A percentile compares a stretch with the other conserved stretches of the same genome.
phyloP scores from a whole-genome alignment of 2,113 vertebrate species.

The Crotalus viridis region DNA sequence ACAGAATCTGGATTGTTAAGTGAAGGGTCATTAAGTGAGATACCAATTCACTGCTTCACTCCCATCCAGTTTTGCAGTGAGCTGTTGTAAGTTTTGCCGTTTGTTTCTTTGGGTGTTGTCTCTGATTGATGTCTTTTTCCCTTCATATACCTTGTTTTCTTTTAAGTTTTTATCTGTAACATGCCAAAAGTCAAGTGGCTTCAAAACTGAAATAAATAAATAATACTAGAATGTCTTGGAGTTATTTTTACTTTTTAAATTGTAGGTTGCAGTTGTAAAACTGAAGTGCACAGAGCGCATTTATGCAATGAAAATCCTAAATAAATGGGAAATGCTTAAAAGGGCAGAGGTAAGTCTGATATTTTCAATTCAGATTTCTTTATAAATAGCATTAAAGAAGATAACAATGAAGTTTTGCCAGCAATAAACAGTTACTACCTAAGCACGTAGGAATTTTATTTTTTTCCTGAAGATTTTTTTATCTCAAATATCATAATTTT shows the following conservation, averaged over 20 bases:
- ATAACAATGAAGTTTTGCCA: slow-evolving; percentile 33
- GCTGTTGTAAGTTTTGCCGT: not conserved
- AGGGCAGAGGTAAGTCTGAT: slow-evolving; percentile 85
- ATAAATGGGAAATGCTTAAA: slow-evolving; percentile 99
- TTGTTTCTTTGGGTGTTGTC: not conserved
- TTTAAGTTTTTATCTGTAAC: not conserved
- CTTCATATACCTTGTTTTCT: not conserved
- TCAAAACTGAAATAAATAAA: not conserved
- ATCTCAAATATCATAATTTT: slow-evolving; percentile 61
- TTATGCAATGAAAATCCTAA: slow-evolving; percentile 98
- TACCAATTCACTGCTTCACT: not conserved
- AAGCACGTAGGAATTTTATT: not conserved
- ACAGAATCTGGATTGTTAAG: not conserved
- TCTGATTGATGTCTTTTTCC: not conserved
- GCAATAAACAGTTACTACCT: slow-evolving; percentile 55
- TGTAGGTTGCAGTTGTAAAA: slow-evolving; percentile 93
- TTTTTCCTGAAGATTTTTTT: slow-evolving; percentile 37
- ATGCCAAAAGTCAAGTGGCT: not conserved
- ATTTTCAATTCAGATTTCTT: not conserved
- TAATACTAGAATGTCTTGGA: slow-evolving; percentile 1
- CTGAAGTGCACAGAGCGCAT: slow-evolving; percentile 95
- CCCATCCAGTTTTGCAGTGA: not conserved
- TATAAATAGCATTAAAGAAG: slow-evolving; percentile 19
- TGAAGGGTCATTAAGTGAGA: not conserved
- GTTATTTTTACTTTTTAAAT: slow-evolving; percentile 31